These are phyloP conservation scores for Ganaspis sp. DNA, from an alignment of 1,140 invertebrate species.

Conservation along the genomic window DNA sequence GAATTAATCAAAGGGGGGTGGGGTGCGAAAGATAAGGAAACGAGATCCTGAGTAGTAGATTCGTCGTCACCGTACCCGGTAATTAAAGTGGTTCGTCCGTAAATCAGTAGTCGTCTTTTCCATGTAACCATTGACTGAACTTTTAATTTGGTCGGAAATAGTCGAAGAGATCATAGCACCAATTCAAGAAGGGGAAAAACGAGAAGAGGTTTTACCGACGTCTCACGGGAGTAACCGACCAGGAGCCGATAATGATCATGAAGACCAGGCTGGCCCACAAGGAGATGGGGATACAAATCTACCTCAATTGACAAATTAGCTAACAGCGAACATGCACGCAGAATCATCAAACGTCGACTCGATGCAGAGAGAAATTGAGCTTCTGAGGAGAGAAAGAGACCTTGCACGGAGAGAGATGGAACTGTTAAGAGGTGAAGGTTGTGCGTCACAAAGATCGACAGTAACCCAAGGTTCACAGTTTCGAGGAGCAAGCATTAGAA, in stretches of 20 bases:
- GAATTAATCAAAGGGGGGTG: too few relatives aligned
- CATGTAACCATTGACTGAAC: too few relatives aligned
- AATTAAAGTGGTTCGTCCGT: too few relatives aligned
- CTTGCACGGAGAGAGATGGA: constrained; percentile 19
- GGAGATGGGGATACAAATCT: not conserved
- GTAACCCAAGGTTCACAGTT: not conserved
- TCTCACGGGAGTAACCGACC: not conserved
- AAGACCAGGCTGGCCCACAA: too few relatives aligned
- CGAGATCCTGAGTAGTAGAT: too few relatives aligned
- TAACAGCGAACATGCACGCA: not conserved
- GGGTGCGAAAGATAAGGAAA: too few relatives aligned
- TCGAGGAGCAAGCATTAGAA: not conserved
- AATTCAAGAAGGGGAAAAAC: too few relatives aligned
- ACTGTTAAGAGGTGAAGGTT: constrained; percentile 5
- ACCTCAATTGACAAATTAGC: not conserved
- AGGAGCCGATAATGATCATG: not conserved
- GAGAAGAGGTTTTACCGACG: too few relatives aligned
- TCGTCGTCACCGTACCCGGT: too few relatives aligned
- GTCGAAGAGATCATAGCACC: not conserved
- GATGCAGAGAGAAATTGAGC: constrained; percentile 9
- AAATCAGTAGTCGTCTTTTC: too few relatives aligned
- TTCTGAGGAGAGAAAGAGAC: constrained; percentile 9
- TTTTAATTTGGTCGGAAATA: not conserved
- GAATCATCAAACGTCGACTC: constrained; percentile 25
- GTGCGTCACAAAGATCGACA: not conserved